phyloP scores from a whole-genome alignment of 2,888 invertebrate species.

The Phragmatobia fuliginosa region DNA sequence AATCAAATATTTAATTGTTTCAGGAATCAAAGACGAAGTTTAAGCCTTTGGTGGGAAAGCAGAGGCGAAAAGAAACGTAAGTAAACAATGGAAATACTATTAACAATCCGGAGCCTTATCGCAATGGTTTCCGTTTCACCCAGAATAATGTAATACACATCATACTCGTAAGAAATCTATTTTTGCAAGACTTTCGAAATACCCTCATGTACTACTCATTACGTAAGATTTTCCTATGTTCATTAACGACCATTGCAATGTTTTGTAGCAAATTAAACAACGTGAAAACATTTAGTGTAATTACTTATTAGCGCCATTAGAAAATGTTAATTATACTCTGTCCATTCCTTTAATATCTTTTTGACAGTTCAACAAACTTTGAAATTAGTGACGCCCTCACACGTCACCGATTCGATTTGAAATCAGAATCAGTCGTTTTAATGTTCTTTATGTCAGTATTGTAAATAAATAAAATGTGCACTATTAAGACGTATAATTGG shows the following conservation, averaged over 20 bases:
- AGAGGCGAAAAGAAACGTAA: constrained; percentile 2
- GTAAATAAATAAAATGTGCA: no score
- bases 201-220: not conserved
- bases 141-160: not conserved
- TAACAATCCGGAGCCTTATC: not conserved
- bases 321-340: not conserved
- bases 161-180: not conserved
- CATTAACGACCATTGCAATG: not conserved
- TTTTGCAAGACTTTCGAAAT: constrained; percentile 9
- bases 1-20: not conserved
- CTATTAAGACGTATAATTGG: no score
- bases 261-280: not conserved
- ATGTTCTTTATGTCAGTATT: no score
- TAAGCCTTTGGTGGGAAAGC: not conserved
- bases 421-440: no score
- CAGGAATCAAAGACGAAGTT: not conserved
- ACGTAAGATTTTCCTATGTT: not conserved
- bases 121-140: not conserved
- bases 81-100: not conserved
- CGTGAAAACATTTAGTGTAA: no score
- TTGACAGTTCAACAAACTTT: no score
- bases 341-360: no score
- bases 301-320: not conserved
- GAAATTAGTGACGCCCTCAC: no score
- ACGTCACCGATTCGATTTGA: no score